Evolutionary conservation across 2,888 invertebrate genomes (phyloP).

Genomic region (Tromatobia lineatoria): DNA sequence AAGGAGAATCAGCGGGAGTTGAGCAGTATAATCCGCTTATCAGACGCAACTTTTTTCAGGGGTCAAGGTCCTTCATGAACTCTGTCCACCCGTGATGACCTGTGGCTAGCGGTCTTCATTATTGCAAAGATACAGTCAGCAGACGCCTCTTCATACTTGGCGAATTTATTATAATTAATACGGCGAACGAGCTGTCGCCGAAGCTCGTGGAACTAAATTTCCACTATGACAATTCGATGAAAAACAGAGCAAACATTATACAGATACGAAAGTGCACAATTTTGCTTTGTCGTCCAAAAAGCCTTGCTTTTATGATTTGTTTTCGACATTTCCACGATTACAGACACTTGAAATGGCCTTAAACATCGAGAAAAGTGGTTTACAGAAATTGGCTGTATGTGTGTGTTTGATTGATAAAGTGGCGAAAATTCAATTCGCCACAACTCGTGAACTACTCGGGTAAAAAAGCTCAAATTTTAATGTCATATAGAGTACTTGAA

Average conservation of each 20-base stretch:
- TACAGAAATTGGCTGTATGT: no score
- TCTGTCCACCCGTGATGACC: constrained; percentile 23
- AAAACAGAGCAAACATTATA: background rate
- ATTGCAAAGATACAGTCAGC: constrained; percentile 21
- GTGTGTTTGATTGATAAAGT: no score
- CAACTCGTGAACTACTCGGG: no score
- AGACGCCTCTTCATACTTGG: constrained; percentile 1
- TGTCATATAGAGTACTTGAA: no score
- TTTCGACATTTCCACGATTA: no score
- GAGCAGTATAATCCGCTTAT: constrained; percentile 61
- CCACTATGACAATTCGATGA: background rate
- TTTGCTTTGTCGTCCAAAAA: no score
- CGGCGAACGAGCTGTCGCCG: no score
- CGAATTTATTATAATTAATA: background rate
- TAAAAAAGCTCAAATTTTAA: no score
- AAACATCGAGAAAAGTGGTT: no score
- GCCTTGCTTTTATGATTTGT: no score
- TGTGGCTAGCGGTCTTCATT: background rate
- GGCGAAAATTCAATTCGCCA: no score
- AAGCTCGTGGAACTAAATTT: background rate
- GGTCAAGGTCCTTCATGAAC: constrained; percentile 64
- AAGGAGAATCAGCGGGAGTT: constrained; percentile 36
- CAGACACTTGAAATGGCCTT: no score
- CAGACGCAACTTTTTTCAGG: constrained; percentile 60
- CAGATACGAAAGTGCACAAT: constrained; percentile 16